Base-by-base conservation (phyloP, 2,888 invertebrate genomes). In the Heliconius sara region DNA sequence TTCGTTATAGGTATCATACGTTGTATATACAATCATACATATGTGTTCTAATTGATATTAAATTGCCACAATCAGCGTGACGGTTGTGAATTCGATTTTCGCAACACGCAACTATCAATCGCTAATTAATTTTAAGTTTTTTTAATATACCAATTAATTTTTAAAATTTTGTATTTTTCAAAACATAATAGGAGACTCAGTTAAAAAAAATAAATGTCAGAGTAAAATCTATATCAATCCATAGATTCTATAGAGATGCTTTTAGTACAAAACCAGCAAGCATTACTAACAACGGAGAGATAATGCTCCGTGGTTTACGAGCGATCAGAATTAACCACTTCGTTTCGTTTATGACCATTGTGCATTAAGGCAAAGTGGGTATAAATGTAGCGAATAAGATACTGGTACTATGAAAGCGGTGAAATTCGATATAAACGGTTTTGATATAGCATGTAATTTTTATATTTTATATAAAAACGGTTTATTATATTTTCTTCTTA, bases 251-350 rank as follows among this genome's bases (percentile, higher is more conserved):
- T 30, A 72, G 57, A 60, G n/a, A 25, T 60, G 9, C 57, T 25
- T 73, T 60, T 34, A 73, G n/a, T 73, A 34, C n/a, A 12, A 43
- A 16, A 57, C 30, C 52, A 4, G 2, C 19, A 57, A 73, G 16
- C 39, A 73, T 16, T 10, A 27, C 47, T 52, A 60, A 57, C 30
- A 60, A 73, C 73, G 66, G 66, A 43, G 43, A 73, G 67, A 68
- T 74, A 78, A 73, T 78, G 71, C 63, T 77, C 3, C 27, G 3
- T 27, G 74, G 76, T 78, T 78, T 80, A 80, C 80, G 78, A 80
- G 76, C 76, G 66, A 78, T 80, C 80, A 78, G 78, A 80, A 80
- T 80, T 78, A 80, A 78, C 72, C 76, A 60, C 76, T 76, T 52
- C 27, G 78, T 78, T 73, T 47, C 47, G 66, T 76, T 78, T 52